Conservation (phyloP, 2,797 vertebrate genomes). For the Microctenopoma lineatum region DNA sequence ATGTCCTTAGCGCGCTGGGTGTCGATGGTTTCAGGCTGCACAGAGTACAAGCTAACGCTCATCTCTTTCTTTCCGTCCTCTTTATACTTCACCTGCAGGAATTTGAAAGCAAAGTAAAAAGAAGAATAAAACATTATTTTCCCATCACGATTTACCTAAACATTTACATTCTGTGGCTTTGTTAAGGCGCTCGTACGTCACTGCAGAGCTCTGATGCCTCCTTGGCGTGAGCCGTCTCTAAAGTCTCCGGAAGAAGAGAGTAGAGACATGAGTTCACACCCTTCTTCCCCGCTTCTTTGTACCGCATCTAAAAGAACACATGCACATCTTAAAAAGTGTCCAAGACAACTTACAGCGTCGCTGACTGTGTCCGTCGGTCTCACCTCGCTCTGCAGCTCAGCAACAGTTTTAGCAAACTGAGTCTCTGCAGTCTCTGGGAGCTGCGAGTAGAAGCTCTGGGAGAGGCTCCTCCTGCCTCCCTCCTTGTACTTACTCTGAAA, state of each 20-base stretch:
- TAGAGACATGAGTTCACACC: constrained; percentile 56
- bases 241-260: constrained; percentile 71
- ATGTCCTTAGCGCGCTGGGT: constrained; percentile 65
- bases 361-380: neutral
- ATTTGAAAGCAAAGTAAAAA: neutral
- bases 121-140: no score
- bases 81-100: constrained; percentile 88
- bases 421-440: constrained; percentile 91
- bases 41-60: constrained; percentile 68
- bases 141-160: neutral
- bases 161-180: neutral
- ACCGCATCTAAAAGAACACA: constrained; percentile 50
- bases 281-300: constrained; percentile 70
- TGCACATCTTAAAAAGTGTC: neutral
- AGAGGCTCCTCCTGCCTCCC: constrained; percentile 80
- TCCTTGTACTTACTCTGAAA: constrained; percentile 88
- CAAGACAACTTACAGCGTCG: neutral
- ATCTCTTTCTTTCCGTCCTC: constrained; percentile 82
- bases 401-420: constrained; percentile 50
- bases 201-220: constrained; percentile 82
- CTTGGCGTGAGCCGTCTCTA: constrained; percentile 75
- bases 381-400: constrained; percentile 75
- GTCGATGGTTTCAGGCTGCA: constrained; percentile 70
- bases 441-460: constrained; percentile 88
- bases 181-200: constrained; percentile 76